Evolutionary conservation across 2,888 invertebrate genomes (phyloP).

Genomic region (Clostera curtula): DNA sequence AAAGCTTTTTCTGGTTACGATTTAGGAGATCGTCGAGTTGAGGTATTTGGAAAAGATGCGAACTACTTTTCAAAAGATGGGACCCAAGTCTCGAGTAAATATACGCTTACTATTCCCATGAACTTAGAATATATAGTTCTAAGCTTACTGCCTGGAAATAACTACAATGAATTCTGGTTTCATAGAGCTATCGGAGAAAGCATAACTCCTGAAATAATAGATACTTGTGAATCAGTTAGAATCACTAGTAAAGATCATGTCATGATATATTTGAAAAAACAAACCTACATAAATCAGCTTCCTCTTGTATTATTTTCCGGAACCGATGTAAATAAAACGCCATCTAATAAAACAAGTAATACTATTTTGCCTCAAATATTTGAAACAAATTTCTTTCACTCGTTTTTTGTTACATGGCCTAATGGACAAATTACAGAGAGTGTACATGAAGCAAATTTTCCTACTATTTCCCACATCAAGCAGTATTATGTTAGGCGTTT

Average conservation of each 20-base stretch:
- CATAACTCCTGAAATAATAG: conserved; percentile 25
- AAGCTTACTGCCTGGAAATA: conserved; percentile 46
- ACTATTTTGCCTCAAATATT: conserved; percentile 9
- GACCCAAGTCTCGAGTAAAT: conserved; percentile 40
- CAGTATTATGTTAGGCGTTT: conserved; percentile 35
- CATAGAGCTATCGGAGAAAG: conserved; percentile 46
- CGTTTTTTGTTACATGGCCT: conserved; percentile 55
- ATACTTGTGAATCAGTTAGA: conserved; percentile 51
- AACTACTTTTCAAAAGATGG: conserved; percentile 59
- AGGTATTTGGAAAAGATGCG: conserved; percentile 58
- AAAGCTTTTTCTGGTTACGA: conserved; percentile 57
- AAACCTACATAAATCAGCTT: conserved; percentile 28
- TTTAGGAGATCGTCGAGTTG: conserved; percentile 56
- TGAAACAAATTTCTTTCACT: conserved; percentile 39
- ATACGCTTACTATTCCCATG: conserved; percentile 51
- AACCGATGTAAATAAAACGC: conserved; percentile 9
- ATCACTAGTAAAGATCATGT: conserved; percentile 49
- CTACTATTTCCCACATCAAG: conserved; percentile 51
- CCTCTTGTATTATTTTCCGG: conserved; percentile 13
- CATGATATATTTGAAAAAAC: conserved; percentile 50
- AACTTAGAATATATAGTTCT: conserved; percentile 51
- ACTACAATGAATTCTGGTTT: conserved; percentile 52
- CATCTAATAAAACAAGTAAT: conserved; percentile 14
- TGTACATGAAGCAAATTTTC: conserved; percentile 44
- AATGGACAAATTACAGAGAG: conserved; percentile 60